These are phyloP conservation scores for Galeopterus variegatus DNA, from an alignment of 2,113 vertebrate genomes.

Conservation along the genomic window DNA sequence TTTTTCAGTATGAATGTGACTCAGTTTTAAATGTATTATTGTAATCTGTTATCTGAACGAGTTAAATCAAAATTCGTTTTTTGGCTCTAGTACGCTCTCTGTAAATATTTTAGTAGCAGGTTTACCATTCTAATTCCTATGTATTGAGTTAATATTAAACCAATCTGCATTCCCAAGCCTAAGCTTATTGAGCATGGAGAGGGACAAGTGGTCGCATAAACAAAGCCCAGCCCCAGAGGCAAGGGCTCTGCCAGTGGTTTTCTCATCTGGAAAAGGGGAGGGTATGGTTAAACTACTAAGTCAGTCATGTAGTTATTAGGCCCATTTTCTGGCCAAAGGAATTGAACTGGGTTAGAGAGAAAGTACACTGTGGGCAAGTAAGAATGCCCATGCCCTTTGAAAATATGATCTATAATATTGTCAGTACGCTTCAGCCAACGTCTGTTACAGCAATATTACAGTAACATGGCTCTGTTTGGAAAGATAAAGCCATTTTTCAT, in stretches of 20 bases:
- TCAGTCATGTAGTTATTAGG: not conserved
- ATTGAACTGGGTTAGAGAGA: not conserved
- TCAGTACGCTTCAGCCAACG: not conserved
- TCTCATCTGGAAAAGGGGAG: not conserved
- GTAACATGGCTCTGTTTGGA: not conserved
- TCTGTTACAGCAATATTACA: not conserved
- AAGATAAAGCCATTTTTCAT: constrained; percentile 13
- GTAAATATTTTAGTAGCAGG: not conserved
- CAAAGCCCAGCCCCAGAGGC: not conserved
- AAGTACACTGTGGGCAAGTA: not conserved
- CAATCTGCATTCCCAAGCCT: not conserved
- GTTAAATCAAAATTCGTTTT: not conserved
- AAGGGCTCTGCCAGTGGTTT: not conserved
- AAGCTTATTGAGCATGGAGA: not conserved
- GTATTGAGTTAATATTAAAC: not conserved
- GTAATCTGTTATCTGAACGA: not conserved
- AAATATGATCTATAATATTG: not conserved
- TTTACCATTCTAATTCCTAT: constrained; percentile 21
- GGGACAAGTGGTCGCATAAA: not conserved
- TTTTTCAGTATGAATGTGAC: not conserved
- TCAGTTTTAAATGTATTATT: constrained; percentile 23
- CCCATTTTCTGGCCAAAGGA: not conserved
- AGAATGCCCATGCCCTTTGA: not conserved
- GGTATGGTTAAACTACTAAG: not conserved
- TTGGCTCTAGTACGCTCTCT: not conserved